Percentiles rank a stretch among this genome's conserved stretches.
phyloP scores from a whole-genome alignment of 2,888 invertebrate genomes.

The Drosophila planitibia region DNA sequence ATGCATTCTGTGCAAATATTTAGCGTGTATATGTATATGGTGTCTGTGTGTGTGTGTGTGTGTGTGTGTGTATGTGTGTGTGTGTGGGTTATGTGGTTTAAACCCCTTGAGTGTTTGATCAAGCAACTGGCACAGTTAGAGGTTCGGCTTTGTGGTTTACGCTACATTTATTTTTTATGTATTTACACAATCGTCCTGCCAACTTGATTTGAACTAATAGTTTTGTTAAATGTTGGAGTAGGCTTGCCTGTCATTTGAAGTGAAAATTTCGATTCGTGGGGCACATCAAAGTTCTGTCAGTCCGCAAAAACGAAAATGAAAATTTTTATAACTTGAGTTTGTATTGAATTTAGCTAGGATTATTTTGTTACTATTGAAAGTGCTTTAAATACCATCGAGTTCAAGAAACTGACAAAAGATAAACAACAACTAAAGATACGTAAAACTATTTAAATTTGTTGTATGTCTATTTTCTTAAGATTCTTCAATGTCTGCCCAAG shows the following conservation, averaged over 20 bases:
- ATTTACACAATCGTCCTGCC: slow-evolving; percentile 15
- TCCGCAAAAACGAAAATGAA: neutral
- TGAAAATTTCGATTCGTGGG: neutral
- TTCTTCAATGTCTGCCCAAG: neutral
- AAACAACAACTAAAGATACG: neutral
- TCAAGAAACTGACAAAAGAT: neutral
- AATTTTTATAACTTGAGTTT: neutral
- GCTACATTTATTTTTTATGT: slow-evolving; percentile 8
- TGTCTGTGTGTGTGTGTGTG: neutral
- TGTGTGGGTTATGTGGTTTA: neutral
- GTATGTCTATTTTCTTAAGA: neutral
- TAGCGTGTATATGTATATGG: slow-evolving; percentile 4
- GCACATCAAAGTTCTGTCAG: too few relatives aligned
- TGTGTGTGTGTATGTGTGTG: neutral
- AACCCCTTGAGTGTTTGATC: slow-evolving; percentile 30
- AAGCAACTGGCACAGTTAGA: slow-evolving; percentile 14
- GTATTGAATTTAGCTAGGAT: neutral
- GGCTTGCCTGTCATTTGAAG: neutral
- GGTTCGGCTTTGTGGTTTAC: neutral
- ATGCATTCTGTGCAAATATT: slow-evolving; percentile 72
- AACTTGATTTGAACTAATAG: slow-evolving; percentile 22
- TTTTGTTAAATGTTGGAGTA: neutral
- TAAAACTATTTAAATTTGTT: neutral
- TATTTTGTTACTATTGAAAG: neutral
- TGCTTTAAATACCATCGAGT: neutral